These are phyloP conservation scores for Arrhopalites spinosus DNA, from an alignment of 2,888 invertebrate genomes.

Conservation along the genomic window DNA sequence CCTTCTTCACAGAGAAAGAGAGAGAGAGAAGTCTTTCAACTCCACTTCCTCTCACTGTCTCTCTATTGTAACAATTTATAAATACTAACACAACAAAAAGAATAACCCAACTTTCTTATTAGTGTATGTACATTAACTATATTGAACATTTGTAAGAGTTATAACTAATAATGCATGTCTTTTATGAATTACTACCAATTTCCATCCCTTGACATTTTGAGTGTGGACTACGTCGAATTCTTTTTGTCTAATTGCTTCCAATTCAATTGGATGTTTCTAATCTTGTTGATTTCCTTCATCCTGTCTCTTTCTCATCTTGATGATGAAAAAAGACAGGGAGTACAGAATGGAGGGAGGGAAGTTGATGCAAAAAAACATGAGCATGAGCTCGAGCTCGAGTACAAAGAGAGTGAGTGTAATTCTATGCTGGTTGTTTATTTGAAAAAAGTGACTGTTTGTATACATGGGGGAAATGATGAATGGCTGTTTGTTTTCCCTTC, in stretches of 20 bases:
- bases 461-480: constrained; percentile 26
- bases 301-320: neutral
- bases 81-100: too few species aligned
- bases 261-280: constrained; percentile 19
- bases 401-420: constrained; percentile 16
- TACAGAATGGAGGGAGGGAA: neutral
- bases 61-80: too few species aligned
- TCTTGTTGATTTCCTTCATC: constrained; percentile 23
- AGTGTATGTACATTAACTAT: too few species aligned
- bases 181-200: too few species aligned
- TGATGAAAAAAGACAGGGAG: neutral
- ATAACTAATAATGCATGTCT: too few species aligned
- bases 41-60: constrained; percentile 5
- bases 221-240: neutral
- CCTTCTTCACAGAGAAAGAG: neutral
- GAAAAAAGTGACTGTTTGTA: constrained; percentile 23
- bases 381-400: neutral
- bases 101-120: too few species aligned
- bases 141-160: too few species aligned
- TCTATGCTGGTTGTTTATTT: constrained; percentile 21
- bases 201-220: too few species aligned
- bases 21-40: neutral
- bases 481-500: constrained; percentile 25
- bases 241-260: constrained; percentile 16
- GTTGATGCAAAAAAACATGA: neutral